Conservation (phyloP, 2,888 invertebrate genomes). For the Cloeon dipterum region DNA sequence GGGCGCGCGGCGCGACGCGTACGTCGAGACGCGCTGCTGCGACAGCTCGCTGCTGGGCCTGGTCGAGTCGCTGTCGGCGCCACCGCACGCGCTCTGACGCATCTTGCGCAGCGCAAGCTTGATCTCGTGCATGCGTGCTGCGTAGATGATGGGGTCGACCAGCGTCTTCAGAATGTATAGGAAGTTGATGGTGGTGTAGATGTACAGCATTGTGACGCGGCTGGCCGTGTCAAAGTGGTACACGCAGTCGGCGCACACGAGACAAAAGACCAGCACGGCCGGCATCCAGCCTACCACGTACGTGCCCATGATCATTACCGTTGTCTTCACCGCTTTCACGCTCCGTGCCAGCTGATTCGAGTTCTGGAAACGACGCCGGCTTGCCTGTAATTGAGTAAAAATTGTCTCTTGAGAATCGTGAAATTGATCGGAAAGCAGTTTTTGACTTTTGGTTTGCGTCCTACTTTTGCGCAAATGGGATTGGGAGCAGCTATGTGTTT, state of each 20-base stretch:
- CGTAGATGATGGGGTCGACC: slow-evolving; percentile 39
- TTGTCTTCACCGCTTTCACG: slow-evolving; percentile 32
- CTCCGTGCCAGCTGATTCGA: slow-evolving; percentile 14
- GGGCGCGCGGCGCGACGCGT: background rate
- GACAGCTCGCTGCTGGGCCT: background rate
- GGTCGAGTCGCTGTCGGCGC: background rate
- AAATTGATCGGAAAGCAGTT: no score
- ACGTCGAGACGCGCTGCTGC: background rate
- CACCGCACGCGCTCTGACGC: background rate
- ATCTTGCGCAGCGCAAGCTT: slow-evolving; percentile 11
- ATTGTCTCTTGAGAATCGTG: no score
- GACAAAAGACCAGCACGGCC: slow-evolving; percentile 26
- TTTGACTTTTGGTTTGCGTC: no score
- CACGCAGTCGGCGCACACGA: slow-evolving; percentile 28
- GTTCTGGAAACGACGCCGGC: slow-evolving; percentile 8
- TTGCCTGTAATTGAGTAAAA: background rate
- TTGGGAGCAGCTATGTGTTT: no score
- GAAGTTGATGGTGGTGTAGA: slow-evolving; percentile 21
- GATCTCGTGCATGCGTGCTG: slow-evolving; percentile 38
- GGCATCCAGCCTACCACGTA: slow-evolving; percentile 37
- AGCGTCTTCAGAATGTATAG: slow-evolving; percentile 35
- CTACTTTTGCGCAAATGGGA: no score
- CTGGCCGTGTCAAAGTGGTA: slow-evolving; percentile 10
- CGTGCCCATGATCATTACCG: slow-evolving; percentile 33
- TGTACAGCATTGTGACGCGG: slow-evolving; percentile 10